A percentile compares a stretch with the other conserved stretches of the same genome.
Conservation (phyloP, 2,888 invertebrate genomes). For the Pristionchus exspectatus region DNA sequence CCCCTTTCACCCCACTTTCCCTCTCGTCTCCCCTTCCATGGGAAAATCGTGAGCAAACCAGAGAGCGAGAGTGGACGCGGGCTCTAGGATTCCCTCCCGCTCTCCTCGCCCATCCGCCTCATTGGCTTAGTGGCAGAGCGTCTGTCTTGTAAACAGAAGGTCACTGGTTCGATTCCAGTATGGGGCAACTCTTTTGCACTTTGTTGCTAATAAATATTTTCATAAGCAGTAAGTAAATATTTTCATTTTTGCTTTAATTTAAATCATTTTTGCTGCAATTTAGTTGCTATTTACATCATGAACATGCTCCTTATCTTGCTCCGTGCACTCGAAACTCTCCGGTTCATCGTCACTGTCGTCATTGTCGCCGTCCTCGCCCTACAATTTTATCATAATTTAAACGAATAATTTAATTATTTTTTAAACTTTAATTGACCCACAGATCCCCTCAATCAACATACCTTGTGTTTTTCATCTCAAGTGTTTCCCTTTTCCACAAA, state of each 20-base stretch:
- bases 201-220: too few species aligned
- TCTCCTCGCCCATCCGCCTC: slow-evolving; percentile 17
- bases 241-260: background rate
- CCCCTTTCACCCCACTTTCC: slow-evolving; percentile 9
- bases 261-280: background rate
- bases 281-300: slow-evolving; percentile 69
- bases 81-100: slow-evolving; percentile 44
- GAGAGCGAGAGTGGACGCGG: slow-evolving; percentile 1
- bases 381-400: slow-evolving; percentile 3
- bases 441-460: background rate
- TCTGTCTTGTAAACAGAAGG: slow-evolving; percentile 58
- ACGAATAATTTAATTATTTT: slow-evolving; percentile 24
- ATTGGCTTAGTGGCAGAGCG: slow-evolving; percentile 58
- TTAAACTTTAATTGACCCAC: background rate
- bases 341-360: slow-evolving; percentile 66
- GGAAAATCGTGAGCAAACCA: background rate
- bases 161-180: slow-evolving; percentile 59
- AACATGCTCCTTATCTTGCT: slow-evolving; percentile 76
- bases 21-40: background rate
- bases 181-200: slow-evolving; percentile 54
- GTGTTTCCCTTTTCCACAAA: slow-evolving; percentile 4
- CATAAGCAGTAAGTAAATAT: too few species aligned
- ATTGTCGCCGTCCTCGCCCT: slow-evolving; percentile 62
- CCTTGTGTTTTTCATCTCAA: background rate
- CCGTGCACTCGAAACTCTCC: slow-evolving; percentile 74